Base-by-base conservation (phyloP, 2,113 vertebrate species). In the Caretta caretta region DNA sequence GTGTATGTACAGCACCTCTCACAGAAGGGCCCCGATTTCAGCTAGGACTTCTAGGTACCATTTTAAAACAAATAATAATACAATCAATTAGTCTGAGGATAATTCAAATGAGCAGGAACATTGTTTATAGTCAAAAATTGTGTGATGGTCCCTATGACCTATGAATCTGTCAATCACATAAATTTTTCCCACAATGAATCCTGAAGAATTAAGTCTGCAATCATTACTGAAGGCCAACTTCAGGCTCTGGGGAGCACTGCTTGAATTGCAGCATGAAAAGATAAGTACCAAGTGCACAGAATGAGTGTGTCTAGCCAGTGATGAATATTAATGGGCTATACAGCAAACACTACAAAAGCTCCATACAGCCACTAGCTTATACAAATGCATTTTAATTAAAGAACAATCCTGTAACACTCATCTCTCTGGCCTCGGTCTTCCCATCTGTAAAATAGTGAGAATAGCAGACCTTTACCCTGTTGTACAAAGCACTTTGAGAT, bases 181-280 rank as follows among this genome's bases (percentile, higher is more conserved):
- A 80, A 46, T 50, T 29, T 76, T 91, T 86, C 31, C 87, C 75
- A 16, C 7, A 85, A 75, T 57, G 25, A 85, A 83, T 79, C 51
- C 2, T 50, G 50, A 65, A 80, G 19, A 85, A 83, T 79, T 79
- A 78, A 94, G 29, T 82, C 86, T 65, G 1, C 5, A 1, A 0
- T n/a, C 93, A n/a, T 62, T 90, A 51, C 42, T 90, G 78, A 94
- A 92, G 46, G 75, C 31, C 88, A 83, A 82, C 84, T 94, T 91
- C 50, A 90, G 8, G 54, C 80, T 95, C 51, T 83, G 6, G 84
- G 91, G 93, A 59, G 54, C 91, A 88, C 2, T 86, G 24, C 27
- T 50, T 94, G 80, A 93, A 14, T 27, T 85, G 27, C 20, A 84
- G 8, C 25, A 90, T 54, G 79, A 35, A 56, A 38, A 80, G 35